Percentiles rank a stretch among this genome's conserved stretches.
phyloP scores from a whole-genome alignment of 2,113 vertebrate genomes.

The Malurus elegans region DNA sequence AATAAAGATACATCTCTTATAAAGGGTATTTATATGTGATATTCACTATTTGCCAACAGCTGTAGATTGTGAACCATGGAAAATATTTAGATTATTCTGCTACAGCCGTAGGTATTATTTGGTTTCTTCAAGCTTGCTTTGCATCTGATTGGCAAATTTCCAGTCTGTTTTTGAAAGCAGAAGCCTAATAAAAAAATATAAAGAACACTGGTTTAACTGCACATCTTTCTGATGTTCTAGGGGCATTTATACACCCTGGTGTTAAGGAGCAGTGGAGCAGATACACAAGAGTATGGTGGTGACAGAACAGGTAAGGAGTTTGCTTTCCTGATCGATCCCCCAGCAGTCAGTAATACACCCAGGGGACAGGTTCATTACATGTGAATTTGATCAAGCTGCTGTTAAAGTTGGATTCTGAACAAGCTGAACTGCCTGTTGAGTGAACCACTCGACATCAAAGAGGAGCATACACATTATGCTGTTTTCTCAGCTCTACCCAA shows the following conservation, averaged over 20 bases:
- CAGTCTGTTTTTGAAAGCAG: constrained; percentile 18
- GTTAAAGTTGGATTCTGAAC: constrained; percentile 17
- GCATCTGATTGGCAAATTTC: constrained; percentile 20
- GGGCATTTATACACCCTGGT: neutral
- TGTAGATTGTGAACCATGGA: neutral
- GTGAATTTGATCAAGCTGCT: constrained; percentile 17
- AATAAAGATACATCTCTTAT: constrained; percentile 34
- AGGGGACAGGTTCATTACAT: neutral
- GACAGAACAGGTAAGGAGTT: neutral
- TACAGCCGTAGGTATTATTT: neutral
- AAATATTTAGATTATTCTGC: neutral
- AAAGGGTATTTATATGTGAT: constrained; percentile 18
- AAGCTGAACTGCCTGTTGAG: constrained; percentile 8
- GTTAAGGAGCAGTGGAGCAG: neutral
- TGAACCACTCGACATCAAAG: neutral
- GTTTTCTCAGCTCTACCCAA: neutral
- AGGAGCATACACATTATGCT: neutral
- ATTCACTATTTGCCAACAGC: constrained; percentile 13
- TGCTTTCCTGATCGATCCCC: neutral
- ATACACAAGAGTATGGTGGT: neutral
- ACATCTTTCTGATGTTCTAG: neutral
- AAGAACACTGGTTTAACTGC: neutral
- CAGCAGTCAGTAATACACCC: neutral
- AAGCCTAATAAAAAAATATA: neutral
- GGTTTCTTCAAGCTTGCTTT: neutral